A percentile compares a stretch with the other conserved stretches of the same genome.
Evolutionary conservation across 2,888 invertebrate genomes (phyloP).

Genomic region (Lomographa bimaculata): DNA sequence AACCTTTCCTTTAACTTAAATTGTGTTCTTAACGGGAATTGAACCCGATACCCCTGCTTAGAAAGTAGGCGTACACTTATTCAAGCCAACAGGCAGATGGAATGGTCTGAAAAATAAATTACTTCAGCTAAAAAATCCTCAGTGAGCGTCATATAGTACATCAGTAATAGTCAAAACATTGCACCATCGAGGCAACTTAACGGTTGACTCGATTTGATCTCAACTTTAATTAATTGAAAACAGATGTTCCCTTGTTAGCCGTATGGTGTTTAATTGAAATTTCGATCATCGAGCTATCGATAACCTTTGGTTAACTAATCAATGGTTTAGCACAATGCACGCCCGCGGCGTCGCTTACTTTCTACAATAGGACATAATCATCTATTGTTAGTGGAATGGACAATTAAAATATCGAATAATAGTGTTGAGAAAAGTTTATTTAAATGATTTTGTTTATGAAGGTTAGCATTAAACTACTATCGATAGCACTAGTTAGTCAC

Average conservation of each 20-base stretch:
- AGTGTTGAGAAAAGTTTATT: conserved; percentile 30
- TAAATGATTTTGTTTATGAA: too few relatives aligned
- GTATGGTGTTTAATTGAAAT: conserved; percentile 75
- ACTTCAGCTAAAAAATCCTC: too few relatives aligned
- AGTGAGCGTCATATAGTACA: too few relatives aligned
- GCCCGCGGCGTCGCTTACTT: conserved; percentile 69
- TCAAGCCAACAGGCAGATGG: too few relatives aligned
- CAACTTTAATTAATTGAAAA: conserved; percentile 74
- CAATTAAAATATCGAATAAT: conserved; percentile 53
- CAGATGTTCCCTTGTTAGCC: conserved; percentile 79
- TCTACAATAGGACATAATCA: conserved; percentile 75
- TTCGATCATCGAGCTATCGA: conserved; percentile 55
- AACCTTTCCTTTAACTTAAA: too few relatives aligned
- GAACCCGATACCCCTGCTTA: too few relatives aligned
- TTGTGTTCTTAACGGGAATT: too few relatives aligned
- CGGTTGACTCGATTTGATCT: conserved; percentile 36
- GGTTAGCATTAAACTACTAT: too few relatives aligned
- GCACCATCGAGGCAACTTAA: conserved; percentile 47
- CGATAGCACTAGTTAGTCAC: too few relatives aligned
- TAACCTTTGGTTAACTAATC: conserved; percentile 51
- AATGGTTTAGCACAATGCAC: conserved; percentile 72
- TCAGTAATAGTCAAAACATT: conserved; percentile 24
- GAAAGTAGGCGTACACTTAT: too few relatives aligned
- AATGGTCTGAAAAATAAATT: too few relatives aligned
- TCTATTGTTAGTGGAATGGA: conserved; percentile 75